Conservation (phyloP, 2,113 vertebrate species). For the Mesocricetus auratus region DNA sequence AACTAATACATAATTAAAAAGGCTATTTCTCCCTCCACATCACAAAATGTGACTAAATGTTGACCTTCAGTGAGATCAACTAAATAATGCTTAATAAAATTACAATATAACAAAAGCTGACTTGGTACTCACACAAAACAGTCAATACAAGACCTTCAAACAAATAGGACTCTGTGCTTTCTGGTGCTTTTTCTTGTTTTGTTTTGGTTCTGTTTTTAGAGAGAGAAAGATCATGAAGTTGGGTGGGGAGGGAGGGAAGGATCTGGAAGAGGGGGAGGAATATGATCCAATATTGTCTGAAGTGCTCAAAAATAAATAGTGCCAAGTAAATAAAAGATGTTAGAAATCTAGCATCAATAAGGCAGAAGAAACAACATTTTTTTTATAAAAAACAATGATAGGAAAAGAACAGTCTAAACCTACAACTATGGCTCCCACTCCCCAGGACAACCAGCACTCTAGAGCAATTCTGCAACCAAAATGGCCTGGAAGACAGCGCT, state of each 20-base stretch:
- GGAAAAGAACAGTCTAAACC: background rate
- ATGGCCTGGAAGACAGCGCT: background rate
- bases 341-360: conserved; percentile 21
- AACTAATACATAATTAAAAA: conserved; percentile 72
- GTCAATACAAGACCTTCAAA: background rate
- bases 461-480: background rate
- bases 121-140: conserved; percentile 20
- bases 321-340: background rate
- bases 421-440: background rate
- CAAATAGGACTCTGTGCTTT: background rate
- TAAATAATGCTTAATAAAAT: conserved; percentile 42
- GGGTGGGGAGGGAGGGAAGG: background rate
- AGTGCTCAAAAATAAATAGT: background rate
- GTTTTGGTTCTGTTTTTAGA: background rate
- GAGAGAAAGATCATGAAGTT: background rate
- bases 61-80: conserved; percentile 66
- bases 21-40: conserved; percentile 68
- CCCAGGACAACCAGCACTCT: background rate
- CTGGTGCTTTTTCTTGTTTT: background rate
- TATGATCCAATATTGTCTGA: background rate
- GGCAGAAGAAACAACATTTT: background rate
- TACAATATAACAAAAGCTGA: conserved; percentile 15
- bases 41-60: conserved; percentile 49
- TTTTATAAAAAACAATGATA: background rate
- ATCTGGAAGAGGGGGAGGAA: background rate